Evolutionary conservation across 2,797 vertebrate genomes (phyloP), one percentile per base, ranked within the genome.

Genomic region (Enteromius paludinosus): DNA sequence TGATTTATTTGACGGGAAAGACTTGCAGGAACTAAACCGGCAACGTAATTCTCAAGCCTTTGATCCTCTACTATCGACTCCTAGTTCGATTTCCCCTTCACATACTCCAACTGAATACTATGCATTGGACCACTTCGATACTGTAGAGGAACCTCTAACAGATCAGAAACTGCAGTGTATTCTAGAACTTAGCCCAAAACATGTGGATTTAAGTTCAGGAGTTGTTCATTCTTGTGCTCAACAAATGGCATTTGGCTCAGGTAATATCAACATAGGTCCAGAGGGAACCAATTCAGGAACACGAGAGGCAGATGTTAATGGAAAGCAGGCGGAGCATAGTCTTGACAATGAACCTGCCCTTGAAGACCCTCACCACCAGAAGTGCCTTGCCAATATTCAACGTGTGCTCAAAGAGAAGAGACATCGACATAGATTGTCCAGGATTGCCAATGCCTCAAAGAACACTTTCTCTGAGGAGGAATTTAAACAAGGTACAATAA

Each of bases 341-440:
- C 28, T 30, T 33, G 61, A 86, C 70, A 83, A 14, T 28, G 74
- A 82, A 52, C 28, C 54, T 33, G 90, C 87, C 35, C 89, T 86
- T 72, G 80, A 87, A 12, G 89, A 87, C 20, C 84, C 81, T 71
- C 43, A 84, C 45, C 93, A 90, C 62, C 94, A 87, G 33, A 97
- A 96, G 54, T 96, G 97, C 86, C 97, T 98, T 86, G 96, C 93
- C 87, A 99, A 98, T 90, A 98, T 99, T 91, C 96, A 97, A 87
- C 96, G 95, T n/a, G 96, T 98, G 84, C 93, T 99, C 86, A 95
- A 89, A 90, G 97, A 98, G 96, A 92, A 96, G 93, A 87, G 94
- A 95, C 90, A 96, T 83, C 95, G 93, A 75, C 95, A 96, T 74
- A 96, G 93, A 84, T 91, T 96, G 88, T 94, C 96, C 86, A 96